phyloP scores from a whole-genome alignment of 2,888 invertebrate genomes.

The Pseudoips prasinana region DNA sequence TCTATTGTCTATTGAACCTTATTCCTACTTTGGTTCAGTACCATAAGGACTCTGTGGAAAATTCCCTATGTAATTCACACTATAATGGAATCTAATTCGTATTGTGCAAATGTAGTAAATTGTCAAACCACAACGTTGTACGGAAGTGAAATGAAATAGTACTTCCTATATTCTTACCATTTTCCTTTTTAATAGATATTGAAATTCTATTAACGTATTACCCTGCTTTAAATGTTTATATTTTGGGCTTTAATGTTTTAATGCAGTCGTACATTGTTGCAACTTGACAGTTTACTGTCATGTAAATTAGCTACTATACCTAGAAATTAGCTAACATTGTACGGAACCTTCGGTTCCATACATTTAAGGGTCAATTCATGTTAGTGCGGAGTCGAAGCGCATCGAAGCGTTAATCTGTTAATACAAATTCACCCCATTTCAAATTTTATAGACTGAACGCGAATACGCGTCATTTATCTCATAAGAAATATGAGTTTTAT shows the following conservation, averaged over 20 bases:
- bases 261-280: neutral
- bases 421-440: no score
- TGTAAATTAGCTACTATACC: slow-evolving; percentile 22
- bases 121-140: slow-evolving; percentile 5
- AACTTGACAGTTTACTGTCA: neutral
- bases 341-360: slow-evolving; percentile 27
- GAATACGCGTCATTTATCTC: no score
- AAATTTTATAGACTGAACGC: no score
- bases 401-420: no score
- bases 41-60: slow-evolving; percentile 11
- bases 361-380: no score
- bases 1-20: slow-evolving; percentile 6
- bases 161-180: no score
- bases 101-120: slow-evolving; percentile 1
- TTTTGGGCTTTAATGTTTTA: no score
- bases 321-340: slow-evolving; percentile 35
- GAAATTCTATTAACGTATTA: no score
- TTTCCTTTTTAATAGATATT: no score
- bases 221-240: no score
- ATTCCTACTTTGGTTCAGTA: slow-evolving; percentile 31
- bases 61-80: slow-evolving; percentile 7
- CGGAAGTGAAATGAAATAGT: slow-evolving; percentile 12
- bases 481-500: no score
- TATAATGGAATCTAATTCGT: slow-evolving; percentile 18
- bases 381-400: no score